Evolutionary conservation across 2,888 invertebrate species (phyloP), one percentile per base, ranked within the genome.

Genomic region (Phengaris arion): DNA sequence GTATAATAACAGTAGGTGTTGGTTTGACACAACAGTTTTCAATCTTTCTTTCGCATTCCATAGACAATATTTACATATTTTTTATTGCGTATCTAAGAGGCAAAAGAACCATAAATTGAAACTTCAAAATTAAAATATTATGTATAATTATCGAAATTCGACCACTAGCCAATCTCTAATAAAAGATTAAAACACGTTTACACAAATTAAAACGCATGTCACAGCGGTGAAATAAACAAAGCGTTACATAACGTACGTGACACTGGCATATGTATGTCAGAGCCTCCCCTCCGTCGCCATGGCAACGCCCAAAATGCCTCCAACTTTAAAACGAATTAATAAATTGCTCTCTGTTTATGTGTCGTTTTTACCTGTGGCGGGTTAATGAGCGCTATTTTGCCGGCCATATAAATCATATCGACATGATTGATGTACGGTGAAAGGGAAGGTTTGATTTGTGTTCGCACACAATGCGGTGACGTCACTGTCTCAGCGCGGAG

Each of bases 391-490:
- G 82, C 70, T 70, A 90, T 89, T 91, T 88, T 86, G 88, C 81
- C 83, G 83, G 79, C 81, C 80, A 79, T 82, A 91, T 92, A 90
- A 89, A 92, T 92, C 89, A 90, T 84, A 84, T 84, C 83, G 82
- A 80, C 83, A 85, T 88, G 87, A 89, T 89, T 89, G 88, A 89
- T 89, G 89, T 52, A 52, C 84, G 83, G 79, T 82, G 85, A 87
- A 86, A 88, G 88, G 87, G 86, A 87, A 85, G 84, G 83, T 85
- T 83, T 90, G 90, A 90, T 90, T 89, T 90, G 89, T 87, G 87
- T 85, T 81, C 82, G 79, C 82, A 80, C 80, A 88, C 88, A 89
- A 89, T 87, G 82, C 85, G 78, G 84, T 88, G 88, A 89, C 89
- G 88, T 88, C 87, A 87, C 83, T 74, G 78, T 75, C 79, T 78